phyloP scores from a whole-genome alignment of 2,797 vertebrate species.

The Borostomias antarcticus region DNA sequence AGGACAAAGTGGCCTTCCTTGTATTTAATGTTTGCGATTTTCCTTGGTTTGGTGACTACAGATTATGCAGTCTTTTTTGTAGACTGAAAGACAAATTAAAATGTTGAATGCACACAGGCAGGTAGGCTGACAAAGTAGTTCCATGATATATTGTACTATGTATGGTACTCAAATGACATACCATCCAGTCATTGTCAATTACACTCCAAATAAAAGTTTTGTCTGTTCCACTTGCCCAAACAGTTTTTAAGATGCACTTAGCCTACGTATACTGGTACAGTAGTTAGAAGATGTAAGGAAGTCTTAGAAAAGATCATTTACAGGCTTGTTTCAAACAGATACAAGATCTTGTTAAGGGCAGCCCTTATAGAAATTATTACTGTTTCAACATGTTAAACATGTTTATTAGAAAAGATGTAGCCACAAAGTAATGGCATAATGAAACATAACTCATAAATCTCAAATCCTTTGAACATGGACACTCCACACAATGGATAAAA shows the following conservation, averaged over 20 bases:
- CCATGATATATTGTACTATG: neutral
- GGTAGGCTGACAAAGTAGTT: neutral
- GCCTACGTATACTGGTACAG: too few species aligned
- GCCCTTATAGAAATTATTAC: neutral
- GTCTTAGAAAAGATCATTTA: too few species aligned
- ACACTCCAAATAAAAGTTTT: slow-evolving; percentile 59
- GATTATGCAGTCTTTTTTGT: neutral
- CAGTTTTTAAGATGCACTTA: too few species aligned
- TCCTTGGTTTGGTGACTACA: neutral
- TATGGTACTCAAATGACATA: slow-evolving; percentile 10
- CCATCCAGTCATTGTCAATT: slow-evolving; percentile 16
- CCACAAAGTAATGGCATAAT: slow-evolving; percentile 51
- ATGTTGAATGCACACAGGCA: neutral
- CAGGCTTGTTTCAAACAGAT: too few species aligned
- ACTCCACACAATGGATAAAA: slow-evolving; percentile 22
- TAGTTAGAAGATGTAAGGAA: too few species aligned
- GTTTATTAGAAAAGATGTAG: slow-evolving; percentile 58
- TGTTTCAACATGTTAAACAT: slow-evolving; percentile 37
- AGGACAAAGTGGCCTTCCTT: neutral
- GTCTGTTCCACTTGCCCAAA: neutral
- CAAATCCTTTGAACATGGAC: slow-evolving; percentile 23
- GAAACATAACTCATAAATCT: slow-evolving; percentile 42
- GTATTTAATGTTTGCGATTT: neutral
- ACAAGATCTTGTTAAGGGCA: neutral
- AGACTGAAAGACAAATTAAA: too few species aligned